phyloP scores from a whole-genome alignment of 2,113 vertebrate genomes.

The Oreochromis spilurus region DNA sequence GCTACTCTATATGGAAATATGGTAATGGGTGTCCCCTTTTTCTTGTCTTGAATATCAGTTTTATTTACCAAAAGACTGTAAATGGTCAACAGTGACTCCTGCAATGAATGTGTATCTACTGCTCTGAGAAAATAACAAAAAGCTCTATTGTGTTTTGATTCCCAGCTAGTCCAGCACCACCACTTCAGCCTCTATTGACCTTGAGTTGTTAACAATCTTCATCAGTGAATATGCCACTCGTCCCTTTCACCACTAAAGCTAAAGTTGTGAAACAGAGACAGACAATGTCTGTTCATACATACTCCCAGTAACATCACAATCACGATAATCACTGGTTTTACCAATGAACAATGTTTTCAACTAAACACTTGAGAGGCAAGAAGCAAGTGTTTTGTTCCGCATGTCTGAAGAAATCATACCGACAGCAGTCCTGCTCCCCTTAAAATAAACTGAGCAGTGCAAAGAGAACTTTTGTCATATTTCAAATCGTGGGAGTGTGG shows the following conservation, averaged over 20 bases:
- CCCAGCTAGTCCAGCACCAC: not conserved
- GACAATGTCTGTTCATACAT: not conserved
- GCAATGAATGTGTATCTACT: not conserved
- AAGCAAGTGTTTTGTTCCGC: not conserved
- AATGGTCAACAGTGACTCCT: not conserved
- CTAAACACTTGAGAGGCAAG: not conserved
- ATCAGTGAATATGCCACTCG: conserved; percentile 23
- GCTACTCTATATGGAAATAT: not conserved
- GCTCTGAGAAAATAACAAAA: not conserved
- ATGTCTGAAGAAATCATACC: not conserved
- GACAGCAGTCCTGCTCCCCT: not conserved
- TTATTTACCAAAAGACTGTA: not conserved
- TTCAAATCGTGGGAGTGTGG: conserved; percentile 38
- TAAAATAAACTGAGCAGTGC: conserved; percentile 23
- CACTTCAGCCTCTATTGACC: conserved; percentile 9
- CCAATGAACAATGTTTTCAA: conserved; percentile 15
- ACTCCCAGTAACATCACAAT: not conserved
- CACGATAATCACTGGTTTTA: not conserved
- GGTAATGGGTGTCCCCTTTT: not conserved
- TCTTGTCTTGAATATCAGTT: not conserved
- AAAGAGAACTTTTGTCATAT: conserved; percentile 32
- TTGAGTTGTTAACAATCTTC: conserved; percentile 19
- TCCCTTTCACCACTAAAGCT: too few species aligned
- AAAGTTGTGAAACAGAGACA: not conserved
- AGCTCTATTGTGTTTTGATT: not conserved